Evolutionary conservation across 2,113 vertebrate species (phyloP), one percentile per base, ranked within the genome.

Genomic region (Spilogale gracilis): DNA sequence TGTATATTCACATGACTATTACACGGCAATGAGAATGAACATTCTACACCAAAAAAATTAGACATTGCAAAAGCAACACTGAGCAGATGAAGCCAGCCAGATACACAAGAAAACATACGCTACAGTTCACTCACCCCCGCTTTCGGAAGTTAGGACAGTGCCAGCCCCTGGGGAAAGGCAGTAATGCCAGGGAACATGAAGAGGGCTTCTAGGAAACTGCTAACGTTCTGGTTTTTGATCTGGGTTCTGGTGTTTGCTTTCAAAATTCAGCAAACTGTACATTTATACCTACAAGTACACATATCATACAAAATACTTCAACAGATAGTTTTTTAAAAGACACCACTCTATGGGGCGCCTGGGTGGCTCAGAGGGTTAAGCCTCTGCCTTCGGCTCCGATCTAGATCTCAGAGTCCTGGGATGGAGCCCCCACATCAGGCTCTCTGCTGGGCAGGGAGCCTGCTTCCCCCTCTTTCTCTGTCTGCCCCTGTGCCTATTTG

Each of bases 191-290:
- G 23, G 32, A 38, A 83, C 12, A 32, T 9, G 6, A 82, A 32
- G 48, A 60, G 5, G 23, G 30, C 27, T 76, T 52, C 80, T 25
- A 69, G n/a, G 56, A 61, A 73, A 13, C 48, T 5, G 12, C 52
- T 58, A 43, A 65, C 23, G 21, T 83, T 79, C 38, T 83, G 76
- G 32, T 18, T 60, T 63, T 56, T 76, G 0, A 80, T 45, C 32
- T 48, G 25, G 30, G 32, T 69, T 56, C 54, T 18, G 3, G 61
- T 52, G 48, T 63, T 91, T 17, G 65, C 25, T 45, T 50, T 83
- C 58, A 91, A 88, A 94, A 91, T 63, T 91, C 69, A 73, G 93
- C 74, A 87, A 60, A 25, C 23, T 85, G 4, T 61, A 69, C 67
- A 87, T 81, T 91, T 25, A 17, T 16, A 92, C 7, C 67, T 32